Conservation (phyloP, 2,888 invertebrate genomes). For the Leptogaster cylindrica region DNA sequence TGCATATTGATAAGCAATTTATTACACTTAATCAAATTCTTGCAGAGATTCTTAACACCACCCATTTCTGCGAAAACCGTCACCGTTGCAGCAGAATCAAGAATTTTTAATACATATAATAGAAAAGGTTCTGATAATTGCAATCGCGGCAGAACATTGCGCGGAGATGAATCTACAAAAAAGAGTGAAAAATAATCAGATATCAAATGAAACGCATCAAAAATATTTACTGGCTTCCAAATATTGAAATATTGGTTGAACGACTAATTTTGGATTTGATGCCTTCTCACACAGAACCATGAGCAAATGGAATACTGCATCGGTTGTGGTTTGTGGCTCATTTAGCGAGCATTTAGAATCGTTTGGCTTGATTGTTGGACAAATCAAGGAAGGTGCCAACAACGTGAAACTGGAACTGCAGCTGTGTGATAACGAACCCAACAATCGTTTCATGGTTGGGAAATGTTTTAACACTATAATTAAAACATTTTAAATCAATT, state of each 20-base stretch:
- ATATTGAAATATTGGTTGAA: conserved; percentile 79
- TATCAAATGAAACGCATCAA: not conserved
- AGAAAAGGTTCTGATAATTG: conserved; percentile 85
- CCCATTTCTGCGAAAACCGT: conserved; percentile 78
- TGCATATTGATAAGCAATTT: conserved; percentile 73
- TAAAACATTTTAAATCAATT: conserved; percentile 13
- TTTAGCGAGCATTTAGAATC: conserved; percentile 56
- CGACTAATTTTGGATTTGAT: conserved; percentile 75
- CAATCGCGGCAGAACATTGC: conserved; percentile 58
- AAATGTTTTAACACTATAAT: conserved; percentile 73
- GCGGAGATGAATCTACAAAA: conserved; percentile 56
- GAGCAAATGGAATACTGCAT: conserved; percentile 86
- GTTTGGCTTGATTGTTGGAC: conserved; percentile 54
- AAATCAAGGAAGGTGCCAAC: conserved; percentile 66
- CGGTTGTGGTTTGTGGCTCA: conserved; percentile 80
- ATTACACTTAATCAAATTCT: conserved; percentile 78
- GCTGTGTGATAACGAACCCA: conserved; percentile 80
- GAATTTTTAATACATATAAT: conserved; percentile 79
- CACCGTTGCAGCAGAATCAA: conserved; percentile 78
- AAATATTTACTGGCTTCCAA: conserved; percentile 62
- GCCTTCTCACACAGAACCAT: conserved; percentile 78
- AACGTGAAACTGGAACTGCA: conserved; percentile 73
- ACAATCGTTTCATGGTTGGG: conserved; percentile 81
- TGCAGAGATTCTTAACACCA: conserved; percentile 76
- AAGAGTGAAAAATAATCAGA: not conserved